A percentile compares a stretch with the other conserved stretches of the same genome.
Conservation (phyloP, 2,888 invertebrate genomes). For the Melieria crassipennis region DNA sequence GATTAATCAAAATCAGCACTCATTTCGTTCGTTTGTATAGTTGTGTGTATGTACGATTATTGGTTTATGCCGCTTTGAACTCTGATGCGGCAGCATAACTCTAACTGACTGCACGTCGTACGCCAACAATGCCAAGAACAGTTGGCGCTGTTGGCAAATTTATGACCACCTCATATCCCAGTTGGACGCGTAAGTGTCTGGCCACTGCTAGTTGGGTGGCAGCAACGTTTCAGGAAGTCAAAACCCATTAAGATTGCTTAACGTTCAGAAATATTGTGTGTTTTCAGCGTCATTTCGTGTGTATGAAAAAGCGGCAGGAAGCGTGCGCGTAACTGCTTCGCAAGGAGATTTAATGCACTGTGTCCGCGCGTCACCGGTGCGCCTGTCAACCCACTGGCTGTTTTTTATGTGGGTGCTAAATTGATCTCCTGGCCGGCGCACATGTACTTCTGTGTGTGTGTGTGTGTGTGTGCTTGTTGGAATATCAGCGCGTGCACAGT, state of each 20-base stretch:
- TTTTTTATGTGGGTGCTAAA: constrained; percentile 35
- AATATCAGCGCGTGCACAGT: too few species aligned
- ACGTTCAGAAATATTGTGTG: constrained; percentile 6
- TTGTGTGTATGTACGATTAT: too few species aligned
- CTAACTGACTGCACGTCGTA: too few species aligned
- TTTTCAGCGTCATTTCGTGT: neutral
- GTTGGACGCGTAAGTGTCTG: neutral
- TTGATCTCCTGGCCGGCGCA: constrained; percentile 24
- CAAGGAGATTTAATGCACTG: constrained; percentile 18
- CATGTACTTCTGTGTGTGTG: neutral
- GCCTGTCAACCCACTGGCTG: constrained; percentile 3
- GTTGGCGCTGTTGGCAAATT: too few species aligned
- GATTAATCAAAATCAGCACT: neutral
- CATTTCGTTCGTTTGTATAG: too few species aligned
- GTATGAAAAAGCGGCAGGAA: constrained; percentile 20
- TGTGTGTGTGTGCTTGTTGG: too few species aligned
- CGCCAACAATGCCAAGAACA: too few species aligned
- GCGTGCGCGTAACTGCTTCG: constrained; percentile 17
- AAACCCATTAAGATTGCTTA: constrained; percentile 31
- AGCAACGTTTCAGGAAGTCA: constrained; percentile 33
- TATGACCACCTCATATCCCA: neutral
- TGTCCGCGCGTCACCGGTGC: neutral
- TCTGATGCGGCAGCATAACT: too few species aligned
- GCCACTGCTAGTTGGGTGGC: neutral
- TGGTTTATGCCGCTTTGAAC: too few species aligned